Percentiles rank a stretch among this genome's conserved stretches.
phyloP scores from a whole-genome alignment of 2,797 vertebrate species.

The Esox masquinongy region DNA sequence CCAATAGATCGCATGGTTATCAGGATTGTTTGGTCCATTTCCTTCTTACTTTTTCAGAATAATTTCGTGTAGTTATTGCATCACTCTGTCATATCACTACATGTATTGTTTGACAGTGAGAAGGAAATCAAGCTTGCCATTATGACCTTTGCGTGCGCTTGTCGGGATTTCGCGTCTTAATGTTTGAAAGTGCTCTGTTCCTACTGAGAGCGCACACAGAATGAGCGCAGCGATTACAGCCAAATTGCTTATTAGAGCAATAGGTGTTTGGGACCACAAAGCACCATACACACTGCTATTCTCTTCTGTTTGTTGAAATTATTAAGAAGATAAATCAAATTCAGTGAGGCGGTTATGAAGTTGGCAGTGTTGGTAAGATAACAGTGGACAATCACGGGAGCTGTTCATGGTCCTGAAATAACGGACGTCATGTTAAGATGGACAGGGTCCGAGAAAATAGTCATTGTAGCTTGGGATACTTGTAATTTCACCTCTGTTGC shows the following conservation, averaged over 20 bases:
- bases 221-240: not conserved
- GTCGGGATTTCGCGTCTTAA: not conserved
- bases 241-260: not conserved
- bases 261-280: not conserved
- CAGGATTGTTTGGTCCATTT: too few species aligned
- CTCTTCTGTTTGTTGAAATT: not conserved
- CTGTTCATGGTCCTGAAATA: conserved; percentile 62
- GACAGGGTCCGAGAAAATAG: not conserved
- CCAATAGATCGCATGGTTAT: too few species aligned
- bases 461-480: not conserved
- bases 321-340: conserved; percentile 3
- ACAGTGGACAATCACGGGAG: conserved; percentile 21
- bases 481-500: not conserved
- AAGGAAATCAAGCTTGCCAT: not conserved
- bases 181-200: not conserved
- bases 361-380: not conserved
- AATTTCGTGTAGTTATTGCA: too few species aligned
- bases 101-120: not conserved
- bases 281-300: not conserved
- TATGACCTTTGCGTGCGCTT: not conserved
- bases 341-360: not conserved
- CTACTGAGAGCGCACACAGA: not conserved
- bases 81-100: too few species aligned
- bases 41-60: too few species aligned
- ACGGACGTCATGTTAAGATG: conserved; percentile 17